Conservation (phyloP, 2,113 vertebrate species). For the Petrocephalus zakoni region DNA sequence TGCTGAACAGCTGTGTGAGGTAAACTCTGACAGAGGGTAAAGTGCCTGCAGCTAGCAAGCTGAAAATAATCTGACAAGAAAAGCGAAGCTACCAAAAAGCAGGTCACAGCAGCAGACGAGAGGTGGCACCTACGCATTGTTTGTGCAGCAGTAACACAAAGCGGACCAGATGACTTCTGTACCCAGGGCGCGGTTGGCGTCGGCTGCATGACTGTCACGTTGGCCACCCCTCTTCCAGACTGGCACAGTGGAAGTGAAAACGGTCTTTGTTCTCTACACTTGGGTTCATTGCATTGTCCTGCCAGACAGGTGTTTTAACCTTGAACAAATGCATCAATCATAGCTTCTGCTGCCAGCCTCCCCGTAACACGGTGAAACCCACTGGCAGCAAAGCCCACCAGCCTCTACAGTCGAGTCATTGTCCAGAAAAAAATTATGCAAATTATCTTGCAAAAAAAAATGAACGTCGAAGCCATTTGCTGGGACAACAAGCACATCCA, state of each 20-base stretch:
- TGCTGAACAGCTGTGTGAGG: slow-evolving; percentile 7
- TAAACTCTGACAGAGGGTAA: not conserved
- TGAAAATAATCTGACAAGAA: slow-evolving; percentile 7
- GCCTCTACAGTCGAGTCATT: not conserved
- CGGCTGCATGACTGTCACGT: not conserved
- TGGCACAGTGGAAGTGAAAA: not conserved
- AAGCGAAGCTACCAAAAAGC: not conserved
- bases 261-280: not conserved
- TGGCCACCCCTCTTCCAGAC: not conserved
- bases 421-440: not conserved
- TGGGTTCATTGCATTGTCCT: not conserved
- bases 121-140: not conserved
- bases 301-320: slow-evolving; percentile 24
- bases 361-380: not conserved
- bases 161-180: not conserved
- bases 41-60: not conserved
- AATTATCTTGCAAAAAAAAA: not conserved
- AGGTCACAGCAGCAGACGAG: not conserved
- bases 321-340: slow-evolving; percentile 23
- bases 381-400: slow-evolving; percentile 7
- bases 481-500: not conserved
- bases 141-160: not conserved
- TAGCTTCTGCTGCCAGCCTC: slow-evolving; percentile 4
- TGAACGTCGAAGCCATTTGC: not conserved
- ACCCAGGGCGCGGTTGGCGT: not conserved